phyloP scores from a whole-genome alignment of 2,113 vertebrate genomes.

The Corydoras maculifer region DNA sequence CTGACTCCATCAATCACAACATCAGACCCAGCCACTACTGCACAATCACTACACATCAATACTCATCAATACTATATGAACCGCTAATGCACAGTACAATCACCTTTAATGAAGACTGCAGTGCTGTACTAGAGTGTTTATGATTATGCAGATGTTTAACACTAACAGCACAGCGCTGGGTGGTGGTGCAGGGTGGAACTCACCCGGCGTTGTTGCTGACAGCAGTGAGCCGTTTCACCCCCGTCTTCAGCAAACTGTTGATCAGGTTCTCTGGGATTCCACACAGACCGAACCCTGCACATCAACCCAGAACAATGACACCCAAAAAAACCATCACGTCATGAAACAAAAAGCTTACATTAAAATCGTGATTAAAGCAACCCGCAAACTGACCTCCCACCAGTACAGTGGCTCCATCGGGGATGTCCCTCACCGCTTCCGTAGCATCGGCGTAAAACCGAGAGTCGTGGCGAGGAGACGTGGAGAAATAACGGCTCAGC shows the following conservation, averaged over 20 bases:
- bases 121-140: too few species aligned
- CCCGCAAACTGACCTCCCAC: constrained; percentile 71
- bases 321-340: background rate
- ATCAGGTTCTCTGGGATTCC: constrained; percentile 98
- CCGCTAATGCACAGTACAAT: too few species aligned
- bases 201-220: constrained; percentile 98
- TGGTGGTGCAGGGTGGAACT: constrained; percentile 28
- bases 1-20: background rate
- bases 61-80: too few species aligned
- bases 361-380: background rate
- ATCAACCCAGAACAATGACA: background rate
- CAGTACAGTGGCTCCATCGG: constrained; percentile 79
- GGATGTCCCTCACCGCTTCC: constrained; percentile 91
- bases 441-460: constrained; percentile 78
- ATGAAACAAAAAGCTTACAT: too few species aligned
- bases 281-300: constrained; percentile 88
- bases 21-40: background rate
- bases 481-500: constrained; percentile 77
- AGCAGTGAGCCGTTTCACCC: constrained; percentile 82
- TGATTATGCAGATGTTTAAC: too few species aligned
- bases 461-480: constrained; percentile 63
- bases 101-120: too few species aligned
- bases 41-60: too few species aligned
- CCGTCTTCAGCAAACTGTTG: constrained; percentile 83
- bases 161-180: too few species aligned